Percentiles rank a stretch among this genome's conserved stretches.
phyloP scores from a whole-genome alignment of 1,140 invertebrate species.

The Harpegnathos saltator region DNA sequence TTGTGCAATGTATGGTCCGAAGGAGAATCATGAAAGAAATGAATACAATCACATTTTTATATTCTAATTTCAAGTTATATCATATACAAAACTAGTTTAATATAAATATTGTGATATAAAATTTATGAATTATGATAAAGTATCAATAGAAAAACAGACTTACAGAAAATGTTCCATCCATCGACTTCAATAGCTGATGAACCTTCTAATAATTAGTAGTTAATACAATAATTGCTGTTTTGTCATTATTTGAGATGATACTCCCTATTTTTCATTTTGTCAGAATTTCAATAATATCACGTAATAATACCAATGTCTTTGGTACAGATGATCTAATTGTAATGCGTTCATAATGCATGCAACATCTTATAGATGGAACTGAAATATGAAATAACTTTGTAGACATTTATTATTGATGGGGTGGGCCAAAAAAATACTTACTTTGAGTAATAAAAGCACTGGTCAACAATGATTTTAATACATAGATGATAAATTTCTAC shows the following conservation, averaged over 20 bases:
- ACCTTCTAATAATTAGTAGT: neutral
- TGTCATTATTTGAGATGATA: neutral
- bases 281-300: neutral
- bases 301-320: conserved; percentile 12
- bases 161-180: conserved; percentile 42
- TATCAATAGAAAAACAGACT: too few relatives aligned
- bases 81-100: too few relatives aligned
- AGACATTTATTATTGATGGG: too few relatives aligned
- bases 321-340: neutral
- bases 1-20: conserved; percentile 5
- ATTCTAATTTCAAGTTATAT: too few relatives aligned
- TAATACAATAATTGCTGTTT: conserved; percentile 36
- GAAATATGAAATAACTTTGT: too few relatives aligned
- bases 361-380: conserved; percentile 25
- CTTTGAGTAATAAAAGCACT: too few relatives aligned
- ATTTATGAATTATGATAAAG: neutral
- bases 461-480: too few relatives aligned
- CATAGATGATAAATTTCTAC: too few relatives aligned
- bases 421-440: too few relatives aligned
- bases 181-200: conserved; percentile 4
- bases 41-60: too few relatives aligned
- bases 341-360: conserved; percentile 12
- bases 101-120: neutral
- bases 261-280: conserved; percentile 1
- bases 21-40: conserved; percentile 3